Percentiles rank a stretch among this genome's conserved stretches.
Conservation (phyloP, 2,113 vertebrate species). For the Scalopus aquaticus region DNA sequence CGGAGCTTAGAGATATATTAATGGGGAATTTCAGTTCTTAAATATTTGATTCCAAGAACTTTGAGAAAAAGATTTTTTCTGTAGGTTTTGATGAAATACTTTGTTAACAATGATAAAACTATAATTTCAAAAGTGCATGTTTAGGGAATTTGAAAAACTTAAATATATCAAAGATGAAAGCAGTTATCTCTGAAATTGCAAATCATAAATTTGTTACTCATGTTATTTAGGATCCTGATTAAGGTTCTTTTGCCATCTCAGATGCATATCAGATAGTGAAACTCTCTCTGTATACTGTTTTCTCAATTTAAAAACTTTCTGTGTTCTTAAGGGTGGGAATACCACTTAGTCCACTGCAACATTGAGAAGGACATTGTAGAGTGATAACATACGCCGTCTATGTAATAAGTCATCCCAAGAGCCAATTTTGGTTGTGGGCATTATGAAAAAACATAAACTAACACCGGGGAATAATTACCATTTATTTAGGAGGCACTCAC, state of each 20-base stretch:
- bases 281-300: background rate
- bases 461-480: background rate
- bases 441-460: conserved; percentile 11
- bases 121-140: background rate
- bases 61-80: background rate
- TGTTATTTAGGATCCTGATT: conserved; percentile 23
- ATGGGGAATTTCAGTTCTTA: conserved; percentile 16
- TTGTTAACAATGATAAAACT: background rate
- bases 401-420: background rate
- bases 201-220: background rate
- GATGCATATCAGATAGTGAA: background rate
- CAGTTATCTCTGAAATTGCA: background rate
- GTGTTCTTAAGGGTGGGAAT: background rate
- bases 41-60: background rate
- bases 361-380: background rate
- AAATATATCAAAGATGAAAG: background rate
- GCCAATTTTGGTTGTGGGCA: background rate
- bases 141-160: background rate
- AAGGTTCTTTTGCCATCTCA: background rate
- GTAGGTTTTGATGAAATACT: background rate
- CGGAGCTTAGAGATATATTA: background rate
- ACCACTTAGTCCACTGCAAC: background rate
- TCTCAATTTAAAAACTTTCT: background rate
- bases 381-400: background rate
- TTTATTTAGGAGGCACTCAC: background rate